Evolutionary conservation across 2,888 invertebrate species (phyloP), one percentile per base, ranked within the genome.

Genomic region (Hypomecis punctinalis): DNA sequence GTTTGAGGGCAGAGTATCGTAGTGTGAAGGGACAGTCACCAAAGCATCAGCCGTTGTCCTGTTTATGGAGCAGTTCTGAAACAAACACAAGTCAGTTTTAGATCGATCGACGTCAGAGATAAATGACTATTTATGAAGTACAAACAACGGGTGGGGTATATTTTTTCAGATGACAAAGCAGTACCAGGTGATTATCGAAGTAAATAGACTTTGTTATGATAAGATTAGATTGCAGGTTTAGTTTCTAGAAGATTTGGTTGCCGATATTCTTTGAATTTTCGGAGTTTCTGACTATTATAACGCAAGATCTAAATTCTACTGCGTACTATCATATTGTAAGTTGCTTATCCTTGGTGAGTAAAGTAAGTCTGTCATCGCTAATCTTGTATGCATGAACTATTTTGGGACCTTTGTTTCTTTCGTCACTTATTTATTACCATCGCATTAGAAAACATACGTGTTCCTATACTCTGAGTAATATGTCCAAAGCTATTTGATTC

Each of bases 11-110:
- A 94, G 83, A 13, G 94, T 93, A 86, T 96, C 96, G 80, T 94
- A 96, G 88, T 97, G 97, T 4, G 95, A 95, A 0, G 97, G 97
- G 33, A 97, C 95, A 0, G 97, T 97, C 63, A 95, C 87, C 64
- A 97, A 86, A 5, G 97, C 97, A 72, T 97, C 97, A 36, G 95
- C 95, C 3, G 95, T 86, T 7, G 94, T 95, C 46, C 97, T 92
- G 74, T 88, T 94, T 61, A 95, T 93, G 56, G 95, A 95, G 83
- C 97, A 97, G 84, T 97, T 96, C 91, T 95, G 90, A 13, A 92
- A 93, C 66, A 77, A 77, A 36, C 53, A 36, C 65, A 52, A 9
- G 23, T 54, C 54, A 33, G 23, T n/a, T 40, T 60, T 11, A 53
- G 13, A 61, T 47, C 5, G n/a, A 42, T 48, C 7, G 23, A 4